phyloP scores from a whole-genome alignment of 2,113 vertebrate species.

The Chamaetylas fuelleborni region DNA sequence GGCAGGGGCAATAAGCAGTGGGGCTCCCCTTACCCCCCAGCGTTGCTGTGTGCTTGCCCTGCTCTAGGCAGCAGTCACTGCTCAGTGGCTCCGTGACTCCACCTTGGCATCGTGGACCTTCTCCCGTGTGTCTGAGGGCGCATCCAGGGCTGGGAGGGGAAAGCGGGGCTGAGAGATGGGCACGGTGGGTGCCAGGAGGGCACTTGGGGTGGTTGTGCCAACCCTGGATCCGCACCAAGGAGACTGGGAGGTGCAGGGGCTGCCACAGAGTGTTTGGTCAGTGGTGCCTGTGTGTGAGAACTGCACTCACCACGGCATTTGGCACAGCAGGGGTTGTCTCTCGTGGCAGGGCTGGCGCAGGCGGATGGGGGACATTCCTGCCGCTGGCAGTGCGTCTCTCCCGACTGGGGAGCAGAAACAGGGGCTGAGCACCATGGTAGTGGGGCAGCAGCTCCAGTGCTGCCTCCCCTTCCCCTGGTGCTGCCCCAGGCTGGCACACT shows the following conservation, averaged over 20 bases:
- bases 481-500: slow-evolving; percentile 56
- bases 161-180: fast-evolving
- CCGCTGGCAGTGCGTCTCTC: slow-evolving; percentile 86
- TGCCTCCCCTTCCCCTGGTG: neutral
- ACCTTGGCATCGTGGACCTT: slow-evolving; percentile 37
- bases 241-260: neutral
- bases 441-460: neutral
- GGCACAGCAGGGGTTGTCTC: slow-evolving; percentile 80
- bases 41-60: fast-evolving
- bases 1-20: fast-evolving
- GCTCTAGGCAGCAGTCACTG: neutral
- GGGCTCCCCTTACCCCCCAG: neutral
- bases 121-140: slow-evolving; percentile 12
- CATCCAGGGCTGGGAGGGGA: neutral
- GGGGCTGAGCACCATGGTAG: fast-evolving
- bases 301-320: slow-evolving; percentile 77
- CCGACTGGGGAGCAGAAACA: slow-evolving; percentile 69
- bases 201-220: neutral
- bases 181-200: neutral
- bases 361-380: slow-evolving; percentile 80
- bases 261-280: neutral
- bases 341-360: slow-evolving; percentile 72
- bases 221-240: neutral
- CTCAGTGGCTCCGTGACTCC: slow-evolving; percentile 62
- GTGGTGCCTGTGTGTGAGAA: fast-evolving